Evolutionary conservation across 1,140 invertebrate species (phyloP), one percentile per base, ranked within the genome.

Genomic region (Magallana ariakensis): DNA sequence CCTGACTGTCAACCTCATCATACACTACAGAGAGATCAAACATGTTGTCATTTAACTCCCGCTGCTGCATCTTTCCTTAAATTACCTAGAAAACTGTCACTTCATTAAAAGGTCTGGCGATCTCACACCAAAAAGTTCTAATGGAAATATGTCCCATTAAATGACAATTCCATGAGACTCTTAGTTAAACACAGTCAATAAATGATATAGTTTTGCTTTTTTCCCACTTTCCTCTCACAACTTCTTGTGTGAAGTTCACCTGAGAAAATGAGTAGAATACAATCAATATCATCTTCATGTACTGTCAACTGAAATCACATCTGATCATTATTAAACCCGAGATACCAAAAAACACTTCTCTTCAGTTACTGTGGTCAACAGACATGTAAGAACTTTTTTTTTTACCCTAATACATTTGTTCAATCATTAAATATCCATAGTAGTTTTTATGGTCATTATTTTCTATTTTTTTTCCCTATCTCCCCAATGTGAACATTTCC

Each of bases 11-110:
- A 75, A 26, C 66, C 66, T 75, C 66, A 75, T 75, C 33, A 75
- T 75, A 75, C 66, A 75, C 66, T 75, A 75, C 66, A 75, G 66
- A 75, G 15, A 75, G 22, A 75, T 26, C 66, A 13, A 75, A 75
- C 66, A 75, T 33, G 0, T 13, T 33, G 22, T 75, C 66, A 75
- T 75, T 75, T 33, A 26, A 26, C 66, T 75, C 33, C 33, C 33
- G 33, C 5, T 8, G 22, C 11, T 13, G 66, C 66, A 26, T 3
- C 66, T 75, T 19, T 13, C 33, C 66, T 26, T 75, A 26, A 75
- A 26, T 75, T 26, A 75, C 66, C 66, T 75, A 26, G 66, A 75
- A 75, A 46, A 75, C 33, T 75, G 66, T 13, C 66, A 75, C 9
- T 46, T 75, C 66, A 75, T 75, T 75, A 75, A 75, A 33, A 13